Base-by-base conservation (phyloP, 2,888 invertebrate genomes). In the Ornithoptera priamus region DNA sequence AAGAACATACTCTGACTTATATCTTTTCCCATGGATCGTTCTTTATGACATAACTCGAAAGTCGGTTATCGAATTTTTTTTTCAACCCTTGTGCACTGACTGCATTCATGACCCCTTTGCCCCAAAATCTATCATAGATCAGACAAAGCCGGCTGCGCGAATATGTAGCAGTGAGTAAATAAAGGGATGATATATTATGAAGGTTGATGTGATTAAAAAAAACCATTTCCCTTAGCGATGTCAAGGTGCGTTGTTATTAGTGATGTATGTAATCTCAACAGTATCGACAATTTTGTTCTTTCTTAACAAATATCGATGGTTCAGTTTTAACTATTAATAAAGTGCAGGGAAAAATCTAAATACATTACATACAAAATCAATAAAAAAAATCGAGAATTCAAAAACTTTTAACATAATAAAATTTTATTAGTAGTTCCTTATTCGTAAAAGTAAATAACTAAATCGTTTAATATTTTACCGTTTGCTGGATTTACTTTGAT, bases 141-240 rank as follows among this genome's bases (percentile, higher is more conserved):
- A 81, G 85, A 89, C 85, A 88, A 88, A 85, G 87, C 85, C 80
- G 76, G 80, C 80, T 86, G 85, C 85, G 91, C 90, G 89, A 90
- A 91, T 91, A 89, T 90, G 90, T 90, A 88, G 82, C 83, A 80
- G 79, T 76, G 80, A 85, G 81, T 90, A 88, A 90, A 92, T 91
- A 90, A 90, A 90, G 88, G 91, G 90, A 92, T 90, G 91, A 90
- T 89, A 87, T 89, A 91, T 91, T 88, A 89, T 90, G 82, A 86
- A 86, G 84, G 80, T 79, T 83, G 87, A 87, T 84, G 89, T 89
- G 89, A 88, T 90, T 87, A 85, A 89, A 92, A 87, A 88, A 91
- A 90, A 87, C 82, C 79, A 88, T 89, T 89, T 90, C 89, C 91
- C 86, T 88, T 90, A 82, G 84, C 81, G 81, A 83, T 86, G 87